phyloP scores from a whole-genome alignment of 2,797 vertebrate species.

The Halcyon smyrnensis region DNA sequence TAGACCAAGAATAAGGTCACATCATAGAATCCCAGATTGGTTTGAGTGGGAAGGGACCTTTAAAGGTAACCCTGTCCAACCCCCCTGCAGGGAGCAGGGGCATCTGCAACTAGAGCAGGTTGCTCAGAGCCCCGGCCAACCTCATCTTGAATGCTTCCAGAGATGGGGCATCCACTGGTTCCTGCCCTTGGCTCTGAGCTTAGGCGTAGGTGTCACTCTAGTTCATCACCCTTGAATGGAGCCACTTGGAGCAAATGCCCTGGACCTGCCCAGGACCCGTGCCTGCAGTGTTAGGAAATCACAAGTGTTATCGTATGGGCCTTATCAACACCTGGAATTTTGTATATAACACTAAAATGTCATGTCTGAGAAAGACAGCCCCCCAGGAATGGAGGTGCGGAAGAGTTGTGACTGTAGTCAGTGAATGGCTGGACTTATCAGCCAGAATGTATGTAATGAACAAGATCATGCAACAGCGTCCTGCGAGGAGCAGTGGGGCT shows the following conservation, averaged over 20 bases:
- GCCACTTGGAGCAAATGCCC: fast-evolving
- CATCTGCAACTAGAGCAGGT: neutral
- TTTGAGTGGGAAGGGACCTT: neutral
- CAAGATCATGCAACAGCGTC: neutral
- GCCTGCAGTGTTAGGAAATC: neutral
- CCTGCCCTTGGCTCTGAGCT: neutral
- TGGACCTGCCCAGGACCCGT: fast-evolving
- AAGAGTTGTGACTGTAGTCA: too few species aligned
- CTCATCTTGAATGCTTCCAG: neutral
- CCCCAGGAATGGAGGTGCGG: neutral
- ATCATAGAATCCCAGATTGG: neutral
- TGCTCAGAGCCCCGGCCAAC: neutral
- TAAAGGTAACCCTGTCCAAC: neutral
- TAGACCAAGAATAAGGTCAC: neutral
- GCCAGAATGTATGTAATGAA: neutral
- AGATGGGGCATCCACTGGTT: neutral
- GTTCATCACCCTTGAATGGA: fast-evolving
- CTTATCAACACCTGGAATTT: neutral
- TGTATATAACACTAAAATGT: neutral
- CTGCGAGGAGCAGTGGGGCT: fast-evolving
- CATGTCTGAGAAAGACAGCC: neutral
- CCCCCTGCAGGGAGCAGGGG: neutral
- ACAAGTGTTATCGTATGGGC: neutral
- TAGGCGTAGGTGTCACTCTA: fast-evolving
- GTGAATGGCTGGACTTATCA: too few species aligned